phyloP scores from a whole-genome alignment of 2,888 invertebrate species.

The Eristalis pertinax region DNA sequence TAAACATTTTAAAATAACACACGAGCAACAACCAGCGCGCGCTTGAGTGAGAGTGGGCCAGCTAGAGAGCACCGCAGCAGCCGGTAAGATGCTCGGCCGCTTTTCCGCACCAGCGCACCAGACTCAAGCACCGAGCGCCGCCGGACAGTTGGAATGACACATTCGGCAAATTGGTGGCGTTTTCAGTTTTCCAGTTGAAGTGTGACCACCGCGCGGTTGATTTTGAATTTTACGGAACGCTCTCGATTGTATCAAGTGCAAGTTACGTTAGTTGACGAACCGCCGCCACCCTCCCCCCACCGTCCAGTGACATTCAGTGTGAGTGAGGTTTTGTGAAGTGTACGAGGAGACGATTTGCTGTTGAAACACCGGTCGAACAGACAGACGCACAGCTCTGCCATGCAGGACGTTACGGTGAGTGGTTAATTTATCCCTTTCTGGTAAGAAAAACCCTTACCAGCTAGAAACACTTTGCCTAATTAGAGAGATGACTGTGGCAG shows the following conservation, averaged over 20 bases:
- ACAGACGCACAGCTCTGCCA: conserved; percentile 12
- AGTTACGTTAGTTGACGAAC: too few species aligned
- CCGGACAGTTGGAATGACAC: conserved; percentile 67
- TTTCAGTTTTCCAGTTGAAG: conserved; percentile 68
- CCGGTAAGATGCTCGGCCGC: conserved; percentile 1
- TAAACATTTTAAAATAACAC: conserved; percentile 39
- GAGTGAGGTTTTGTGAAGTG: conserved; percentile 2
- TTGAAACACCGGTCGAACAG: not conserved
- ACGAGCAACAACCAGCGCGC: not conserved
- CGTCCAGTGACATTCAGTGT: conserved; percentile 18
- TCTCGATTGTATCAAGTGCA: not conserved
- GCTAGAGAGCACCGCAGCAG: not conserved
- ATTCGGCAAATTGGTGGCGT: conserved; percentile 28
- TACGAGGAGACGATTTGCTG: too few species aligned
- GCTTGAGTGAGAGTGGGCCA: conserved; percentile 14
- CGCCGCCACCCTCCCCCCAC: too few species aligned
- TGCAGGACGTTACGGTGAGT: conserved; percentile 68
- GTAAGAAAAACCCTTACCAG: too few species aligned
- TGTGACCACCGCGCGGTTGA: conserved; percentile 60
- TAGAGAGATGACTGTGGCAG: conserved; percentile 52
- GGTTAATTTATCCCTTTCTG: conserved; percentile 8
- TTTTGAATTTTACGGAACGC: conserved; percentile 19
- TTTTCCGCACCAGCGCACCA: conserved; percentile 46
- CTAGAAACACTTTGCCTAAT: conserved; percentile 46
- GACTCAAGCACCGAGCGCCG: conserved; percentile 52